These are phyloP conservation scores for Cotesia glomerata DNA, from an alignment of 1,140 invertebrate genomes.

Conservation along the genomic window DNA sequence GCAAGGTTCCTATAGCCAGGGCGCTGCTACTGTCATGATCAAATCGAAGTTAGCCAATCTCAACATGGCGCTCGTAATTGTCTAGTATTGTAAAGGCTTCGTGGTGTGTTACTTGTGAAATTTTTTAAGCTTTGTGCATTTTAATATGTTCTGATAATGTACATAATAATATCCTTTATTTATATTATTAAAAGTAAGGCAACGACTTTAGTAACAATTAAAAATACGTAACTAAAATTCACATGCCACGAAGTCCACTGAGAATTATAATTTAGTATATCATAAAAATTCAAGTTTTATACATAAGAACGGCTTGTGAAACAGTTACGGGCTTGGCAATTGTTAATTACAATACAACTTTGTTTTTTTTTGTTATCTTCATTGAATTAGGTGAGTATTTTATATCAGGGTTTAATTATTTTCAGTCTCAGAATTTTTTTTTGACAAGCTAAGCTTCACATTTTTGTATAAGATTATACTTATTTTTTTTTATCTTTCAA, in stretches of 20 bases:
- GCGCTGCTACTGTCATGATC: neutral
- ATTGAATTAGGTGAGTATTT: neutral
- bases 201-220: neutral
- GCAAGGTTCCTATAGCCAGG: no score
- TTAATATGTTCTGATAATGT: neutral
- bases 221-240: neutral
- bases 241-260: neutral
- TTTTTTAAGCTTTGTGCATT: neutral
- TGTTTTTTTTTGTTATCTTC: neutral
- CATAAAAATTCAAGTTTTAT: neutral
- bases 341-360: neutral
- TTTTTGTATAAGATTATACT: no score
- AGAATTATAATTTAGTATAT: neutral
- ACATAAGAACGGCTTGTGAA: neutral
- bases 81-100: constrained; percentile 3
- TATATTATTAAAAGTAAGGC: neutral
- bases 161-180: neutral
- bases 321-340: neutral
- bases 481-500: no score
- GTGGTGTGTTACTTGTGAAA: neutral
- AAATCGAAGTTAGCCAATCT: neutral
- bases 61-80: constrained; percentile 32
- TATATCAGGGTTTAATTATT: neutral
- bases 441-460: no score
- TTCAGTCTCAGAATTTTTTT: neutral